These are phyloP conservation scores for Macrosteles quadrilineatus DNA, from an alignment of 1,140 invertebrate species.

Conservation along the genomic window DNA sequence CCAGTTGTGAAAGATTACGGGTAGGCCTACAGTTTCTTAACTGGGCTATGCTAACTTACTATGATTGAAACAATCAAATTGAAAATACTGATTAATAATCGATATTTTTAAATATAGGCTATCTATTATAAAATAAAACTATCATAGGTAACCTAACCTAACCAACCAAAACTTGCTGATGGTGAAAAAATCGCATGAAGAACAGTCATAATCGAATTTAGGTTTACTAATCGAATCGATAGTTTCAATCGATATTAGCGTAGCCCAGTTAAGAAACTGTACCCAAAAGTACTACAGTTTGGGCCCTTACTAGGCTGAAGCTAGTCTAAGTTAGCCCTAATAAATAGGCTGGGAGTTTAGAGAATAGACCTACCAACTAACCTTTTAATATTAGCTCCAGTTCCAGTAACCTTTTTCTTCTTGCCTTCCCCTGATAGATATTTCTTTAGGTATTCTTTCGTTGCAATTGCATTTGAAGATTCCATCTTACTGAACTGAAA, in stretches of 20 bases:
- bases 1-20: too few species aligned
- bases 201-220: not conserved
- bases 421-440: conserved; percentile 39
- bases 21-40: too few species aligned
- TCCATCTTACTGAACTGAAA: too few species aligned
- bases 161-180: too few species aligned
- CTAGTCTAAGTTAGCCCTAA: not conserved
- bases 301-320: not conserved
- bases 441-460: conserved; percentile 77
- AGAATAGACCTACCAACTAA: conserved; percentile 39
- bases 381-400: conserved; percentile 53
- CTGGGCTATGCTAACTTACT: too few species aligned
- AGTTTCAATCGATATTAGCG: not conserved
- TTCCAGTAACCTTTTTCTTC: conserved; percentile 45
- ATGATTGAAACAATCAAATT: too few species aligned
- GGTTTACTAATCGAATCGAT: not conserved
- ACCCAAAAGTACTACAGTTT: not conserved
- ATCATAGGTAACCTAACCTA: too few species aligned
- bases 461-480: too few species aligned
- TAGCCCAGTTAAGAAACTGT: not conserved
- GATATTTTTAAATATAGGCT: too few species aligned
- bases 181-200: too few species aligned
- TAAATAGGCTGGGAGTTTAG: not conserved
- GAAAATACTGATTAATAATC: too few species aligned
- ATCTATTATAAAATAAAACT: too few species aligned